phyloP scores from a whole-genome alignment of 2,113 vertebrate genomes.

The Oceanites oceanicus region DNA sequence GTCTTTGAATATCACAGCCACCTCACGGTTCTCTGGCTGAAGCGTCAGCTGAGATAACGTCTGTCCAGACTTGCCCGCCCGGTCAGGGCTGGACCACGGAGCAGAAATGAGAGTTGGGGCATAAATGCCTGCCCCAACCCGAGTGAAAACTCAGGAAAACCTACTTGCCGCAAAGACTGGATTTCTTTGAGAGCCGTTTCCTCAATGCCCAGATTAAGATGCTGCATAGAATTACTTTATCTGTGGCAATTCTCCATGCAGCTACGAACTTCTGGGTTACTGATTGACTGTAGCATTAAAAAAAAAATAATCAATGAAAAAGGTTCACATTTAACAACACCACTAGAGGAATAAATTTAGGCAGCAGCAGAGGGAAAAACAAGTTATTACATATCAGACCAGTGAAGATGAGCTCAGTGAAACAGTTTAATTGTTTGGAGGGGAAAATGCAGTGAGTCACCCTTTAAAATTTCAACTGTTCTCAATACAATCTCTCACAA shows the following conservation, averaged over 20 bases:
- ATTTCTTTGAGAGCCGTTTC: not conserved
- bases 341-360: not conserved
- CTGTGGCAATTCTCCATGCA: not conserved
- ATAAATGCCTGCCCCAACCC: not conserved
- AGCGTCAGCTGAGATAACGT: not conserved
- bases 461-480: constrained; percentile 13
- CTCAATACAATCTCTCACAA: not conserved
- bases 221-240: not conserved
- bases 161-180: not conserved
- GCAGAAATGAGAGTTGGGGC: not conserved
- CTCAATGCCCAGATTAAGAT: not conserved
- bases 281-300: not conserved
- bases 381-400: constrained; percentile 43
- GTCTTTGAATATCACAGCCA: not conserved
- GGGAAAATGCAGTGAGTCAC: constrained; percentile 51
- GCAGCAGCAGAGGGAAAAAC: constrained; percentile 8
- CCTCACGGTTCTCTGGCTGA: not conserved
- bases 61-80: not conserved
- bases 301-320: not conserved
- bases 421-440: constrained; percentile 31
- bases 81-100: not conserved
- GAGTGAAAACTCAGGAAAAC: not conserved
- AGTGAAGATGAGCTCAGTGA: constrained; percentile 25
- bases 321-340: not conserved
- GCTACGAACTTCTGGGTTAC: not conserved